phyloP scores from a whole-genome alignment of 2,888 invertebrate species.

The Rhogogaster chlorosoma region DNA sequence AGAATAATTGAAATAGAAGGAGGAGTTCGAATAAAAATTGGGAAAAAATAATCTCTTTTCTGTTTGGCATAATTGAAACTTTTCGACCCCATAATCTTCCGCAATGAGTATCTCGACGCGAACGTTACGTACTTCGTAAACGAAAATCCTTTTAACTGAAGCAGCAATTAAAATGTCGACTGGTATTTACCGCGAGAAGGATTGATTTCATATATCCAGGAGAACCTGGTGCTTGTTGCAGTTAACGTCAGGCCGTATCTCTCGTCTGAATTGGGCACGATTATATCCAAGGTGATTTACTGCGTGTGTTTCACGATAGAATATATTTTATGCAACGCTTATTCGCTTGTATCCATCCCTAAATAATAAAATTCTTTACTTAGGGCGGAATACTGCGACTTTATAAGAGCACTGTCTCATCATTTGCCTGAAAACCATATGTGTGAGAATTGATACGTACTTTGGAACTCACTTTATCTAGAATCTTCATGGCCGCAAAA shows the following conservation, averaged over 20 bases:
- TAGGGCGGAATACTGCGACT: neutral
- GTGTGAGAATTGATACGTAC: neutral
- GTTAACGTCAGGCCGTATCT: constrained; percentile 3
- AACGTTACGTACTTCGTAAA: neutral
- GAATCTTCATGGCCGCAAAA: constrained; percentile 33
- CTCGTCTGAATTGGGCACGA: constrained; percentile 12
- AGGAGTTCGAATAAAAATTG: neutral
- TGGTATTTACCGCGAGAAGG: constrained; percentile 17
- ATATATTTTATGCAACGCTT: neutral
- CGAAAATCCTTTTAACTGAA: neutral
- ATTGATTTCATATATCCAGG: constrained; percentile 17
- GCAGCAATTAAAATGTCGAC: constrained; percentile 28
- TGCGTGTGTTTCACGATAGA: neutral
- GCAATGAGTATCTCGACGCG: neutral
- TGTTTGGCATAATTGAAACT: neutral
- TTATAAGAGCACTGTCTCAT: neutral
- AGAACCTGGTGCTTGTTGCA: constrained; percentile 7
- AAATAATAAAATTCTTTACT: neutral
- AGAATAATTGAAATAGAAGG: too few species aligned
- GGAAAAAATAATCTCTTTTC: neutral
- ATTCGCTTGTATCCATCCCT: neutral
- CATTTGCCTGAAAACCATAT: neutral
- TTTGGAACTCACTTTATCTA: constrained; percentile 8
- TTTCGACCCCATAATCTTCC: too few species aligned
- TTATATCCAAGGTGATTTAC: constrained; percentile 1